phyloP scores from a whole-genome alignment of 2,888 invertebrate genomes.

The Heliconius hortense region DNA sequence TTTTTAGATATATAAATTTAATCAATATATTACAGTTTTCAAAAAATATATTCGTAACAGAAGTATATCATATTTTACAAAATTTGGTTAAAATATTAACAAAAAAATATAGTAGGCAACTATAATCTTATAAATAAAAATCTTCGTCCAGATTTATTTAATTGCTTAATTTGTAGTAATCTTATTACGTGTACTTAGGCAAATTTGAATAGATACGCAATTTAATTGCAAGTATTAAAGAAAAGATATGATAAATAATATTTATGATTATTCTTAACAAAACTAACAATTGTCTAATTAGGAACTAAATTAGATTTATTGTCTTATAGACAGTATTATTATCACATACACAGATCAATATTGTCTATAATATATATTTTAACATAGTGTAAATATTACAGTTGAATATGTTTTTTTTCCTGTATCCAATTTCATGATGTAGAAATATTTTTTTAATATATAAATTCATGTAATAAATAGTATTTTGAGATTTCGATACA shows the following conservation, averaged over 20 bases:
- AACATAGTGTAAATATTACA: not conserved
- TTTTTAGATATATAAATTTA: not conserved
- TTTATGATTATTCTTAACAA: not conserved
- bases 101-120: not conserved
- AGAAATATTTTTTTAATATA: no score
- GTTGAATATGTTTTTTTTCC: not conserved
- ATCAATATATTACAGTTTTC: not conserved
- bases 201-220: constrained; percentile 3
- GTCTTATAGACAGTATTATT: constrained; percentile 9
- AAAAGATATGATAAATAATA: not conserved
- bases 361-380: not conserved
- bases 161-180: not conserved
- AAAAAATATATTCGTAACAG: not conserved
- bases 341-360: constrained; percentile 14
- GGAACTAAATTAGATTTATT: constrained; percentile 12
- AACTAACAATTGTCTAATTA: constrained; percentile 17
- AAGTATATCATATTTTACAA: not conserved
- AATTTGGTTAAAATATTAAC: not conserved
- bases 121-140: not conserved
- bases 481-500: not conserved
- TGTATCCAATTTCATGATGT: not conserved
- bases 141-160: not conserved
- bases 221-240: constrained; percentile 3
- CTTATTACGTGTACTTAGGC: not conserved
- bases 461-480: not conserved